Evolutionary conservation across 1,140 invertebrate species (phyloP), one percentile per base, ranked within the genome.

Genomic region (Ips typographus): DNA sequence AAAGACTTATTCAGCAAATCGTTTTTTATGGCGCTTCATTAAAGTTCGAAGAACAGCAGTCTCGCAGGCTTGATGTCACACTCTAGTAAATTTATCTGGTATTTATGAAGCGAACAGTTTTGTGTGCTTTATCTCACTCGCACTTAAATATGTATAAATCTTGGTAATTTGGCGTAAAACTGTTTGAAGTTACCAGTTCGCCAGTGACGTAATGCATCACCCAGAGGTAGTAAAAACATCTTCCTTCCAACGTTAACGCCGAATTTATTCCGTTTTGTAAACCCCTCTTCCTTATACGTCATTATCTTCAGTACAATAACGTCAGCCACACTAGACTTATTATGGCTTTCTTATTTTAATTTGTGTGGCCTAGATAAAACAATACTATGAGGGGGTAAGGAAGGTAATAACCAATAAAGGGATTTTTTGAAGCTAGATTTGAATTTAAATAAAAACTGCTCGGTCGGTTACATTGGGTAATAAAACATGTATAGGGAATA

Each of bases 21-120:
- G 63, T 65, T 65, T 70, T 70, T 70, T 70, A 65, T 59, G 56
- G 57, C 44, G 42, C 52, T 70, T 70, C 63, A 70, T 65, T 70
- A 70, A 70, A 56, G 55, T 70, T 67, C 60, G 67, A 73, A 71
- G 72, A 64, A 70, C 66, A 62, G 37, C 57, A 65, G 65, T 69
- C 68, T 70, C 71, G 61, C 47, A 70, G 65, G 59, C 55, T 22
- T 68, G 56, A 65, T 72, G 72, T 75, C 72, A 73, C 74, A 69
- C 71, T 72, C 70, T 71, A 71, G 44, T 75, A 75, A 75, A 75
- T 74, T 75, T 73, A 63, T 63, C 64, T 56, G 56, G 71, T 71
- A 75, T 75, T 75, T 75, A 75, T 72, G 72, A 63, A 66, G 52
- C 68, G 47, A 52, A 57, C 65, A 71, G 52, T 53, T 55, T 55